These are phyloP conservation scores for Pelusios castaneus DNA, from an alignment of 2,113 vertebrate species.

Conservation along the genomic window DNA sequence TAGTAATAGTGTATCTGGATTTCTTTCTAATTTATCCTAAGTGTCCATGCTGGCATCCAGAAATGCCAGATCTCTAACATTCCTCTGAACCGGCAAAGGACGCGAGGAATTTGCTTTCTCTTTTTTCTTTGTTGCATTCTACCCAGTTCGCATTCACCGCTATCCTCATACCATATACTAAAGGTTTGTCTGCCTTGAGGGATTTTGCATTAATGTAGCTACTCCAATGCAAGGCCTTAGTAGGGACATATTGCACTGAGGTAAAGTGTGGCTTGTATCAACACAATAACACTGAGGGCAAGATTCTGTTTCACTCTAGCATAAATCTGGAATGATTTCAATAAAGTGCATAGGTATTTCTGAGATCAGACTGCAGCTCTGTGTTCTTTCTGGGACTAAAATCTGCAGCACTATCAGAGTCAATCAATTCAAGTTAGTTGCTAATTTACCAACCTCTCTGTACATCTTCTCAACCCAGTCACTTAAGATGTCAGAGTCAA, in stretches of 20 bases:
- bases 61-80: not conserved
- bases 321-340: not conserved
- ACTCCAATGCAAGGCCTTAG: not conserved
- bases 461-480: constrained; percentile 4
- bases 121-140: not conserved
- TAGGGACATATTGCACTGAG: accelerated
- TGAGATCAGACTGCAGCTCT: not conserved
- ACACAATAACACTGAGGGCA: not conserved
- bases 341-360: not conserved
- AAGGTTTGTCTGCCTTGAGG: not conserved
- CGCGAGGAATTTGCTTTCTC: not conserved
- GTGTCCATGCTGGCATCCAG: not conserved
- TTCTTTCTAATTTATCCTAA: not conserved
- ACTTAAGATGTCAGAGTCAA: constrained; percentile 48
- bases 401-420: not conserved
- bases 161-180: not conserved
- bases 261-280: not conserved
- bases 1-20: not conserved
- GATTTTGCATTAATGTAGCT: not conserved
- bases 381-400: not conserved
- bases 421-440: not conserved
- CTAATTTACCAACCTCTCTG: not conserved
- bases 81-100: not conserved
- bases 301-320: not conserved
- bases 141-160: not conserved